phyloP scores from a whole-genome alignment of 2,888 invertebrate genomes.

The Drosophila picticornis region DNA sequence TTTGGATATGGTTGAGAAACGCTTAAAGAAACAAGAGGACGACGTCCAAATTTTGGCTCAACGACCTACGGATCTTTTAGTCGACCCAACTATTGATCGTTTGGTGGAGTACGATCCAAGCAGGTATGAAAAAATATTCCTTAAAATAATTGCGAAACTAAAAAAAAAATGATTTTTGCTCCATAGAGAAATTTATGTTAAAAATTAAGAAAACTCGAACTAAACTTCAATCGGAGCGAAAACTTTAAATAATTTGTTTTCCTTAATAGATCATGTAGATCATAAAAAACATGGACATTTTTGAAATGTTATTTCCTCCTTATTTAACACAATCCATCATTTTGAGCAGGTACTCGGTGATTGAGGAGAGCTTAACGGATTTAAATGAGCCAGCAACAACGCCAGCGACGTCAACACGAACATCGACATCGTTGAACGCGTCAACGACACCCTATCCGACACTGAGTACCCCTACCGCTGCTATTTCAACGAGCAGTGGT shows the following conservation, averaged over 20 bases:
- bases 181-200: not conserved
- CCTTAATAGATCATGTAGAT: not conserved
- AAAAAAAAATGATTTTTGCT: not conserved
- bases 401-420: conserved; percentile 19
- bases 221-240: not conserved
- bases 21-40: conserved; percentile 93
- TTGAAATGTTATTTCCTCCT: not conserved
- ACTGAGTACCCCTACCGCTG: conserved; percentile 21
- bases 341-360: conserved; percentile 82
- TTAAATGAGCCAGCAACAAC: conserved; percentile 68
- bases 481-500: conserved; percentile 14
- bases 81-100: conserved; percentile 92
- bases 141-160: not conserved
- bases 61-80: conserved; percentile 90
- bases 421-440: conserved; percentile 5
- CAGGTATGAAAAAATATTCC: conserved; percentile 85
- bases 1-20: conserved; percentile 93
- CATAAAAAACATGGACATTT: not conserved
- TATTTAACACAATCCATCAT: not conserved
- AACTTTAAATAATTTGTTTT: not conserved
- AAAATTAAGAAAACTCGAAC: not conserved
- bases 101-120: conserved; percentile 92
- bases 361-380: conserved; percentile 83
- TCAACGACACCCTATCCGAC: conserved; percentile 25
- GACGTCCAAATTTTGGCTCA: conserved; percentile 92